Evolutionary conservation across 2,797 vertebrate species (phyloP).

Genomic region (Urophycis tenuis): DNA sequence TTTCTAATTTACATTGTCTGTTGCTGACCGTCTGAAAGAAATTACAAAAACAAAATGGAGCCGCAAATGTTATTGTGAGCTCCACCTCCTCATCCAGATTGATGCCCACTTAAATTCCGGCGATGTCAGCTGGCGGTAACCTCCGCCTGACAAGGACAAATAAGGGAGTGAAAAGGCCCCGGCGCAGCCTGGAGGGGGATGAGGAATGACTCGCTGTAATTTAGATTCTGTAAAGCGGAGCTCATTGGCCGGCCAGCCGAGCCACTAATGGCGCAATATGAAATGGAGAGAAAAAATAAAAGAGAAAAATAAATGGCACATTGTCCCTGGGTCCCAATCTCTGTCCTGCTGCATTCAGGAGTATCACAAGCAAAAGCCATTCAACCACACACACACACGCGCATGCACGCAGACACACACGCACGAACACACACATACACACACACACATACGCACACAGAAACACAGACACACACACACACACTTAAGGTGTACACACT

Average conservation of each 20-base stretch:
- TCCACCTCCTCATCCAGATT: conserved; percentile 64
- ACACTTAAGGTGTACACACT: no score
- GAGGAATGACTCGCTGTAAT: conserved; percentile 66
- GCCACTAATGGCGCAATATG: conserved; percentile 56
- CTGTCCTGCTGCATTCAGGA: conserved; percentile 27
- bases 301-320: conserved; percentile 29
- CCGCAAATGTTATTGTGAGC: conserved; percentile 47
- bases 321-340: conserved; percentile 35
- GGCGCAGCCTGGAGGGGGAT: conserved; percentile 57
- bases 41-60: conserved; percentile 23
- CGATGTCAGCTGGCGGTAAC: conserved; percentile 63
- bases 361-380: conserved; percentile 26
- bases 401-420: no score
- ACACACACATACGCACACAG: no score
- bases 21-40: conserved; percentile 36
- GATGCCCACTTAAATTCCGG: conserved; percentile 67
- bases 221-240: conserved; percentile 65
- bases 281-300: conserved; percentile 37
- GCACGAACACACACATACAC: no score
- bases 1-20: conserved; percentile 42
- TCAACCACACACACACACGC: conserved; percentile 17
- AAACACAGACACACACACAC: background rate
- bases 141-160: conserved; percentile 69
- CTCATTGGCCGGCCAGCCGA: conserved; percentile 65
- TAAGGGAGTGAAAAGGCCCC: conserved; percentile 60